Evolutionary conservation across 2,113 vertebrate species (phyloP).

Genomic region (Sander lucioperca): DNA sequence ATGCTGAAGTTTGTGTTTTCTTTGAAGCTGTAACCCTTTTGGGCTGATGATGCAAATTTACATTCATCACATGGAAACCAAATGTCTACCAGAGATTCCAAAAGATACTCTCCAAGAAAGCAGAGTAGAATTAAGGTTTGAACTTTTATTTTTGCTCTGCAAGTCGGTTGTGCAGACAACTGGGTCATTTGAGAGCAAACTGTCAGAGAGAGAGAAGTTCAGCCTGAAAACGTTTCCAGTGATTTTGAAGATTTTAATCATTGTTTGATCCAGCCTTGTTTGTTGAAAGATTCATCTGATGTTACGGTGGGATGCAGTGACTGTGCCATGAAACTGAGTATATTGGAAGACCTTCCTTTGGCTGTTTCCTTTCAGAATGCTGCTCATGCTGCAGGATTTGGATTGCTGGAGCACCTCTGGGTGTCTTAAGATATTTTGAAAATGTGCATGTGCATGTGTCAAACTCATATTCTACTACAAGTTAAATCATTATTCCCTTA

Average conservation of each 20-base stretch:
- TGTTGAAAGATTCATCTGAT: constrained; percentile 49
- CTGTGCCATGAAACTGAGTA: background rate
- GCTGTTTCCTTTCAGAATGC: background rate
- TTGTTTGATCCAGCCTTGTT: constrained; percentile 33
- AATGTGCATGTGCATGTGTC: constrained; percentile 33
- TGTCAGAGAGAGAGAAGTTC: constrained; percentile 31
- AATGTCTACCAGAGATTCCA: constrained; percentile 19
- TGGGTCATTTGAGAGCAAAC: constrained; percentile 14
- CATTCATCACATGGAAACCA: background rate
- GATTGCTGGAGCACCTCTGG: constrained; percentile 16
- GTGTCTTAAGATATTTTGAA: constrained; percentile 10
- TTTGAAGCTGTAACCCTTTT: constrained; percentile 25
- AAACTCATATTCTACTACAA: constrained; percentile 29
- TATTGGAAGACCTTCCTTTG: constrained; percentile 21
- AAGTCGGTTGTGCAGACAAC: background rate
- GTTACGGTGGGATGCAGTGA: constrained; percentile 12
- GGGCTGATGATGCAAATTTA: constrained; percentile 27
- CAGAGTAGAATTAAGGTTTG: constrained; percentile 28
- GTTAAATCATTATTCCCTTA: constrained; percentile 26
- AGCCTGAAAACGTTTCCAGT: constrained; percentile 25
- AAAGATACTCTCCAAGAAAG: constrained; percentile 28
- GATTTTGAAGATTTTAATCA: constrained; percentile 55
- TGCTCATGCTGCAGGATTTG: constrained; percentile 20
- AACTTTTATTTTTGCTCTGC: constrained; percentile 9
- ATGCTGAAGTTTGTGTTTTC: constrained; percentile 15